phyloP scores from a whole-genome alignment of 1,140 invertebrate species.

The Dendroctonus valens region DNA sequence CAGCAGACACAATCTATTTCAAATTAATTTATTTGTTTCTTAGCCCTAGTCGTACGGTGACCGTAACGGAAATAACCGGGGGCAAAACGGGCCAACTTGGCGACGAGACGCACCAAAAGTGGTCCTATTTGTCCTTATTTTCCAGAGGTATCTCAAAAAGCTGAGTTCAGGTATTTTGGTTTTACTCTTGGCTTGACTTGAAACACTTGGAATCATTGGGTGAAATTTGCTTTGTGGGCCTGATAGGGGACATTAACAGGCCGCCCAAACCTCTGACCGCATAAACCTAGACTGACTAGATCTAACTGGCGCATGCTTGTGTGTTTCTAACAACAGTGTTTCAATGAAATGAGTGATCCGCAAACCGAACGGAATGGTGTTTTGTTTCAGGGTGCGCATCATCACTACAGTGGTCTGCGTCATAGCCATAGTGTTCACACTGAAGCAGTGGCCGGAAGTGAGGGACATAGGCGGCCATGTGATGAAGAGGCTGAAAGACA shows the following conservation, averaged over 20 bases:
- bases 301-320: no score
- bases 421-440: conserved; percentile 75
- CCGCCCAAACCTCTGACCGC: neutral
- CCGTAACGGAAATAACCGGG: conserved; percentile 46
- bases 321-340: no score
- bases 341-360: no score
- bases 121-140: conserved; percentile 17
- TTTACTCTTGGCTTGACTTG: conserved; percentile 9
- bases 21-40: conserved; percentile 34
- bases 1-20: neutral
- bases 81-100: conserved; percentile 28
- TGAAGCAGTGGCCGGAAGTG: conserved; percentile 87
- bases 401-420: conserved; percentile 78
- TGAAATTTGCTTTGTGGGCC: neutral
- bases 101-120: conserved; percentile 17
- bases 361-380: neutral
- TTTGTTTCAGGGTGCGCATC: conserved; percentile 74
- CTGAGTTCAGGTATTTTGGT: conserved; percentile 13
- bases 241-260: no score
- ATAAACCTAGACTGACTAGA: conserved; percentile 21
- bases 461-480: conserved; percentile 70
- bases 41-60: conserved; percentile 45
- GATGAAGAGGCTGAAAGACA: conserved; percentile 67
- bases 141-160: conserved; percentile 21
- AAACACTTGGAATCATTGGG: neutral